A percentile compares a stretch with the other conserved stretches of the same genome.
phyloP scores from a whole-genome alignment of 2,888 invertebrate species.

The Brachynemurus nebulosus region DNA sequence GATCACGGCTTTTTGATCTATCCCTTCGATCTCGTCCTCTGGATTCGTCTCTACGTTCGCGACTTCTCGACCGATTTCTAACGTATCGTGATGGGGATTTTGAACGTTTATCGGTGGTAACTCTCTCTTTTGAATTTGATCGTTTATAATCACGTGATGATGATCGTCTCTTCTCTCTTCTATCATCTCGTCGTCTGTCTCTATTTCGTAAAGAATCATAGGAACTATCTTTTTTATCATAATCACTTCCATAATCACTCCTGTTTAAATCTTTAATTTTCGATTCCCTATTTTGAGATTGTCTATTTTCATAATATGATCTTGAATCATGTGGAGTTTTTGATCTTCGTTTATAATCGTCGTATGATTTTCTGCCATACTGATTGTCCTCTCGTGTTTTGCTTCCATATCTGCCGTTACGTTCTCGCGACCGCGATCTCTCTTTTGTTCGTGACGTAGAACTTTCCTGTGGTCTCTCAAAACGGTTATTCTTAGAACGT shows the following conservation, averaged over 20 bases:
- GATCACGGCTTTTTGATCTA: background rate
- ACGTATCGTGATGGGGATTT: background rate
- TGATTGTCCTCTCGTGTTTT: background rate
- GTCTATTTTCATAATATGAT: background rate
- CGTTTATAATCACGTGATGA: slow-evolving; percentile 1
- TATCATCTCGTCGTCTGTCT: slow-evolving; percentile 1
- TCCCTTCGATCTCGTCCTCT: background rate
- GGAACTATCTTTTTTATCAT: slow-evolving; percentile 11
- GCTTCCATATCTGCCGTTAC: background rate
- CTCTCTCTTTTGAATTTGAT: background rate
- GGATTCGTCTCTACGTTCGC: background rate
- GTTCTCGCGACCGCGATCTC: slow-evolving; percentile 3
- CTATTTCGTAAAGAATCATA: slow-evolving; percentile 10
- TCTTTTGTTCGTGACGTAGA: background rate
- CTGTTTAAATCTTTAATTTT: too few species aligned
- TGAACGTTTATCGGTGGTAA: background rate
- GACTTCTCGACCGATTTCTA: background rate
- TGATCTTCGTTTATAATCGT: background rate
- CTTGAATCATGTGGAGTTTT: background rate
- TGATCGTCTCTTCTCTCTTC: slow-evolving; percentile 8
- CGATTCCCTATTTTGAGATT: too few species aligned
- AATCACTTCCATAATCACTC: background rate
- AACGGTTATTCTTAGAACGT: background rate
- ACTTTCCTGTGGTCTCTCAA: background rate
- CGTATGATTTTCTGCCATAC: background rate